phyloP scores from a whole-genome alignment of 1,140 invertebrate genomes.

The Drosophila nikananu region DNA sequence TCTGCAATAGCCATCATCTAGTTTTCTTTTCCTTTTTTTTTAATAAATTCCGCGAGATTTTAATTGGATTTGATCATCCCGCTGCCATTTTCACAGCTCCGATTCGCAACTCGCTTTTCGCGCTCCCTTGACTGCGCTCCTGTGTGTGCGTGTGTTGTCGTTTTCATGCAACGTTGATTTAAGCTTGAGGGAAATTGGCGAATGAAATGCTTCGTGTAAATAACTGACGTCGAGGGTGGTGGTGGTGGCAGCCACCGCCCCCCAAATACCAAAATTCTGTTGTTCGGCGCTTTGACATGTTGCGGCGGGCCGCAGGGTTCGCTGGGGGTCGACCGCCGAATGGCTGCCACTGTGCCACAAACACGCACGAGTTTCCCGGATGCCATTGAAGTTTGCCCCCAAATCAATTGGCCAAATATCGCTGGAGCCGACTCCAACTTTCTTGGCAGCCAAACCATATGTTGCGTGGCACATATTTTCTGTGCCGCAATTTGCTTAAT shows the following conservation, averaged over 20 bases:
- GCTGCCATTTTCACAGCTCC: conserved; percentile 63
- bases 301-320: conserved; percentile 38
- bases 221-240: conserved; percentile 55
- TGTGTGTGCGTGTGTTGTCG: conserved; percentile 56
- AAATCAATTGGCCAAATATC: conserved; percentile 73
- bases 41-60: conserved; percentile 65
- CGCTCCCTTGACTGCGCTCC: conserved; percentile 4
- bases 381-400: conserved; percentile 46
- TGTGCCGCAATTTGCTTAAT: conserved; percentile 48
- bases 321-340: conserved; percentile 37
- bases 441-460: conserved; percentile 23
- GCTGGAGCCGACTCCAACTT: conserved; percentile 41
- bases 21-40: conserved; percentile 1
- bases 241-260: conserved; percentile 19
- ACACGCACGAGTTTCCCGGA: conserved; percentile 59
- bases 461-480: conserved; percentile 24
- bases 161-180: conserved; percentile 73
- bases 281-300: conserved; percentile 63
- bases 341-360: conserved; percentile 61
- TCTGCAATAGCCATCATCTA: conserved; percentile 16
- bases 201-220: conserved; percentile 78
- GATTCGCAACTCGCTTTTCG: conserved; percentile 1
- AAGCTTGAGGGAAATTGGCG: conserved; percentile 73
- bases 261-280: conserved; percentile 13
- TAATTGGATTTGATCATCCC: conserved; percentile 79